Evolutionary conservation across 1,140 invertebrate genomes (phyloP).

Genomic region (Mycetomoellerius zeteki): DNA sequence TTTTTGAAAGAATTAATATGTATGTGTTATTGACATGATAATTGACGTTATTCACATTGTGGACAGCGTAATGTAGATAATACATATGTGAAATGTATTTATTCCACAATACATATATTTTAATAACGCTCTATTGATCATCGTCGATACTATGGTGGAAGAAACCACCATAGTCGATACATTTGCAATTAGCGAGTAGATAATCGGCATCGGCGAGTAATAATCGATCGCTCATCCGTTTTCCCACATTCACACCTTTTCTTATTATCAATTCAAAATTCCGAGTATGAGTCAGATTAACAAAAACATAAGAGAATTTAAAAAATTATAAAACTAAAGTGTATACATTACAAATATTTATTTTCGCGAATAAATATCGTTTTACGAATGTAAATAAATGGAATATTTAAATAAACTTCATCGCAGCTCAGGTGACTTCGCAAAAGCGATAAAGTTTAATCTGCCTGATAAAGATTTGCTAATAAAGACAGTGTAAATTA

Average conservation of each 20-base stretch:
- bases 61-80: neutral
- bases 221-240: neutral
- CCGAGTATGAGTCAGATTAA: neutral
- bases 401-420: too few relatives aligned
- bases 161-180: neutral
- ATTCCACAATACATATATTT: neutral
- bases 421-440: too few relatives aligned
- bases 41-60: neutral
- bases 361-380: too few relatives aligned
- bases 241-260: too few relatives aligned
- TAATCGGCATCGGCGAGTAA: neutral
- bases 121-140: neutral
- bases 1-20: too few relatives aligned
- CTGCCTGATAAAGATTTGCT: too few relatives aligned
- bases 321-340: neutral
- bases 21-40: neutral
- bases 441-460: too few relatives aligned
- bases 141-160: too few relatives aligned
- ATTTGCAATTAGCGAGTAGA: neutral
- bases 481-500: too few relatives aligned
- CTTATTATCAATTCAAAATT: constrained; percentile 8
- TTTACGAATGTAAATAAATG: too few relatives aligned
- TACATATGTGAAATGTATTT: neutral
- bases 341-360: too few relatives aligned
- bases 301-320: neutral